Evolutionary conservation across 2,113 vertebrate species (phyloP), one percentile per base, ranked within the genome.

Genomic region (Psophia crepitans): DNA sequence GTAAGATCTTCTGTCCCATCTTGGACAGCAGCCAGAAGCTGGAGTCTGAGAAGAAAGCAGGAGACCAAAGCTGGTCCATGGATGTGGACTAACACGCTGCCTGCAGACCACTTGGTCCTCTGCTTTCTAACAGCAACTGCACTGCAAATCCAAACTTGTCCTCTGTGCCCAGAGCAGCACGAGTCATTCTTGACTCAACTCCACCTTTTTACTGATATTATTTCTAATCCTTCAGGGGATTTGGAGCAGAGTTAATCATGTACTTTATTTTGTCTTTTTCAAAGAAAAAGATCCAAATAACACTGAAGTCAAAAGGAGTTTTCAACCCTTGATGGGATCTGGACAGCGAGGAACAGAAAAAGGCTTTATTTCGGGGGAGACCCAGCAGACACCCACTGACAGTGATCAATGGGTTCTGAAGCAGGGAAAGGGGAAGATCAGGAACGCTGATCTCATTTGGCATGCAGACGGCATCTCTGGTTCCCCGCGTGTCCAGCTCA

Each of bases 361-460:
- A 90, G 60, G 21, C 53, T 79, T 73, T 77, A 39, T 87, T 96
- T 82, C 77, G 73, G 35, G 27, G 53, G 30, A 84, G 5, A 87
- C 24, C 27, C 43, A 73, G 54, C 75, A 87, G 58, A 68, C 60
- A 20, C 7, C 68, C 60, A 15, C 14, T 76, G 91, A 84, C 91
- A 94, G 69, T 93, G 93, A 96, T 85, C 91, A 83, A 66, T 90
- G 30, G 24, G 20, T 71, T 75, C 61, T 1, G 11, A 90, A 77
- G 81, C n/a, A 89, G 58, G 63, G 53, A 79, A 71, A 68, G 71
- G 17, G n/a, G 57, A 83, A 49, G 57, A 85, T 28, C 2, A 2
- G 43, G 73, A 87, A 23, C 61, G 53, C 60, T 79, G 84, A 84
- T 85, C 57, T 94, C 87, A 96, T 96, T 83, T 95, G 87, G 77